Evolutionary conservation across 2,888 invertebrate species (phyloP).

Genomic region (Thysanoteuthis rhombus): DNA sequence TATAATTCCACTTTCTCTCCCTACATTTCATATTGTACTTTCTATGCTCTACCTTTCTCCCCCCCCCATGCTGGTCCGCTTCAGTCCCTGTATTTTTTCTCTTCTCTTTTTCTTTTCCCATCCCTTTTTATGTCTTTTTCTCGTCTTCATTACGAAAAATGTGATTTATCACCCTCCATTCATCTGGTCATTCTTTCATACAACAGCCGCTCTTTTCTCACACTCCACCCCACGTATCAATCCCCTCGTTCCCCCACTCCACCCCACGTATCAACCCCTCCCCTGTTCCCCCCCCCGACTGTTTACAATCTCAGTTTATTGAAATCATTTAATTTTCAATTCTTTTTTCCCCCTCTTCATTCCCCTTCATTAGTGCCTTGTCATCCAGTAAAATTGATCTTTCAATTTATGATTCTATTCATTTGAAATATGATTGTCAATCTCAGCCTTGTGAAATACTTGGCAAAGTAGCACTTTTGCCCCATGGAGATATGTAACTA

Average conservation of each 20-base stretch:
- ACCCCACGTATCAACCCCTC: no score
- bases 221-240: not conserved
- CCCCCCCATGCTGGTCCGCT: no score
- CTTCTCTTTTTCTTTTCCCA: no score
- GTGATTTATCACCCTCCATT: not conserved
- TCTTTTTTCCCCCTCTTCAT: not conserved
- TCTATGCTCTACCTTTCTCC: no score
- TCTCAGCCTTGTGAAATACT: not conserved
- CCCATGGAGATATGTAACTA: no score
- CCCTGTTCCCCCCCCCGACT: not conserved
- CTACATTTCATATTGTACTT: no score
- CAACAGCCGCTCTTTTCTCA: not conserved
- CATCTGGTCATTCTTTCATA: not conserved
- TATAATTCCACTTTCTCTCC: no score
- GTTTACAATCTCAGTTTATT: not conserved
- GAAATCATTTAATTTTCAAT: not conserved
- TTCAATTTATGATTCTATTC: conserved; percentile 12
- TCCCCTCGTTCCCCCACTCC: no score
- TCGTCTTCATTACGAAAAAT: not conserved
- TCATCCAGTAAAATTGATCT: not conserved
- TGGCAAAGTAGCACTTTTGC: not conserved
- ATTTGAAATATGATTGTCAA: conserved; percentile 12
- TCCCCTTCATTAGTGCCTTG: not conserved
- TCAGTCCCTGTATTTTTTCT: no score
- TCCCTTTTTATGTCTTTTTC: no score